Percentiles rank a stretch among this genome's conserved stretches.
These are phyloP conservation scores for Stylophora pistillata DNA, from an alignment of 64 coral and sea anemone genomes.

Conservation along the genomic window DNA sequence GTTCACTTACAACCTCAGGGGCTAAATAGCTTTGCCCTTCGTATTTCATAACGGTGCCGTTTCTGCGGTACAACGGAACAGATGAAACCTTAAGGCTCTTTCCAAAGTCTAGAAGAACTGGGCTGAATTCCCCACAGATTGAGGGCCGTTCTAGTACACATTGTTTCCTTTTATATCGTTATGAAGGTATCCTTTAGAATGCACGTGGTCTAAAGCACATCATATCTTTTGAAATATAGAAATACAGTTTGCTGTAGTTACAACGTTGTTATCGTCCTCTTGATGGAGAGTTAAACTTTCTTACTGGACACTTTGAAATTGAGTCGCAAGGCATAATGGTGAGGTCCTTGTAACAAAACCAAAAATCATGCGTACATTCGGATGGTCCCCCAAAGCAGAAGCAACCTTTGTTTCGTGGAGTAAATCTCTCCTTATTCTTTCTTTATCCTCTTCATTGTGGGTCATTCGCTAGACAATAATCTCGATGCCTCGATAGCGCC, in stretches of 20 bases:
- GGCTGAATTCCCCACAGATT: no score
- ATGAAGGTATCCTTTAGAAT: no score
- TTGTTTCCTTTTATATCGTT: no score
- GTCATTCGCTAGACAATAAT: constrained; percentile 31
- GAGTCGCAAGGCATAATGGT: no score
- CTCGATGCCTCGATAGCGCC: constrained; percentile 18
- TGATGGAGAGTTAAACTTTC: no score
- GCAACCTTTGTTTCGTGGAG: constrained; percentile 31
- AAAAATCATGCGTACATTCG: constrained; percentile 7
- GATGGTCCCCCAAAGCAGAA: constrained; percentile 33
- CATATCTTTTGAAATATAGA: no score
- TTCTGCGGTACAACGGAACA: background rate
- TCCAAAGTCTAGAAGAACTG: constrained; percentile 44
- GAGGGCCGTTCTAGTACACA: no score
- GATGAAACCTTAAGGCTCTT: constrained; percentile 3
- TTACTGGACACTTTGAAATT: background rate
- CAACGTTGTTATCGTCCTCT: no score
- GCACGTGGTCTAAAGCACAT: no score
- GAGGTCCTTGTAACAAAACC: background rate
- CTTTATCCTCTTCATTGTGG: constrained; percentile 16
- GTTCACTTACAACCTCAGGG: constrained; percentile 19
- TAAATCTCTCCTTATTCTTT: constrained; percentile 18
- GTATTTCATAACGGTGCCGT: background rate
- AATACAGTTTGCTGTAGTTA: no score
- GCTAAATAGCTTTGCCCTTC: constrained; percentile 17